Evolutionary conservation across 2,113 vertebrate species (phyloP).

Genomic region (Sterrhoptilus dennistouni): DNA sequence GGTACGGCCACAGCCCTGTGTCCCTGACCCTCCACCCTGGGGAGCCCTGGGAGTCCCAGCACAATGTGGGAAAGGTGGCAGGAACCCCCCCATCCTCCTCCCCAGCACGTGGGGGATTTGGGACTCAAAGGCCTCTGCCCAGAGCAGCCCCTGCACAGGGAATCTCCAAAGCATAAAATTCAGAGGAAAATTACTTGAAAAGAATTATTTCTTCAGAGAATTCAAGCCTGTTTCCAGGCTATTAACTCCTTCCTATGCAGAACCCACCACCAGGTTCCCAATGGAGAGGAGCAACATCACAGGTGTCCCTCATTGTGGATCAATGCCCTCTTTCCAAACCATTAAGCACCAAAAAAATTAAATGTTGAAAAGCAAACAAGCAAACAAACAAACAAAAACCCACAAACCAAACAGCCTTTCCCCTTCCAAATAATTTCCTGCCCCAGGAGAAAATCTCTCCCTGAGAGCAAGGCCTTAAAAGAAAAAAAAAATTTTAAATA

Average conservation of each 20-base stretch:
- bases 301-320: not conserved
- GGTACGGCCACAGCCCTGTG: rapidly evolving
- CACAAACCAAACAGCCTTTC: not conserved
- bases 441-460: not conserved
- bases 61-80: rapidly evolving
- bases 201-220: not conserved
- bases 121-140: not conserved
- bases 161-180: not conserved
- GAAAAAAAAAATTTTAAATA: not conserved
- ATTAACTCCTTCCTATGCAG: slow-evolving; percentile 22
- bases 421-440: not conserved
- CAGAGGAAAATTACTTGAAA: not conserved
- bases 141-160: not conserved
- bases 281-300: not conserved
- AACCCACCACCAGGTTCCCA: not conserved
- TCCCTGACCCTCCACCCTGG: not conserved
- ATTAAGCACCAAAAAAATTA: not conserved
- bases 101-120: rapidly evolving
- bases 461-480: not conserved
- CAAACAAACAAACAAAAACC: not conserved
- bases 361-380: not conserved
- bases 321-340: not conserved
- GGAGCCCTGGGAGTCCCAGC: not conserved
- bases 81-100: not conserved
- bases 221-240: not conserved